Base-by-base conservation (phyloP, 2,797 vertebrate genomes). In the Pygocentrus nattereri region DNA sequence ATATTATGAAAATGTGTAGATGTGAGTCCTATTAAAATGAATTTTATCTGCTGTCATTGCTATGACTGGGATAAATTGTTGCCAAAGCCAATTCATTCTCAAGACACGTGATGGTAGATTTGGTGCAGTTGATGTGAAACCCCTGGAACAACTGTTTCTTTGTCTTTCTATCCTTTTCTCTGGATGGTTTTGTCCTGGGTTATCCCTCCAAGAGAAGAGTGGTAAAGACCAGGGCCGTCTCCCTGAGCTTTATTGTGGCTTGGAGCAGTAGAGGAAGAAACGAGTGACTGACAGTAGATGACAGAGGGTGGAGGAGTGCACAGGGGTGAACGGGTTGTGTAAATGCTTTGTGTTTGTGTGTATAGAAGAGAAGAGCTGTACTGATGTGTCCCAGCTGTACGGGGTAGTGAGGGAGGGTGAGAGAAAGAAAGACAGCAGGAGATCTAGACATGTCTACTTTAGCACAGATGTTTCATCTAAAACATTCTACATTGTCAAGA, bases 401-500 rank as follows among this genome's bases (percentile, higher is more conserved):
- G 31, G 74, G 44, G 25, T 76, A 38, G 49, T 13, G 16, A 11
- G 41, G 41, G 68, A 13, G 50, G 21, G 31, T 6, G 21, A 30
- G 68, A 44, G 56, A 75, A 31, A 41, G 50, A 30, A 31, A 84
- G 78, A 59, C 21, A 58, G 34, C 69, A 54, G 50, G 16, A 4
- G 58, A 85, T 88, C 84, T 86, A 77, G 85, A 75, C 65, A 64
- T 61, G 52, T 85, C 80, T 71, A 78, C 64, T 84, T 85, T 56
- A 73, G 82, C 56, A 27, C 86, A 86, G 87, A 82, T 86, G 86
- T 84, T 86, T 86, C 75, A 79, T 82, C 69, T 85, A 65, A 81
- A 84, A 80, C 52, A 49, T 56, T 59, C 64, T 16, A 31, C 38
- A 5, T 50, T 34, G 52, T 58, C 23, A 50, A 25, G 31, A 16